Evolutionary conservation across 2,888 invertebrate genomes (phyloP).

Genomic region (Emesis furor): DNA sequence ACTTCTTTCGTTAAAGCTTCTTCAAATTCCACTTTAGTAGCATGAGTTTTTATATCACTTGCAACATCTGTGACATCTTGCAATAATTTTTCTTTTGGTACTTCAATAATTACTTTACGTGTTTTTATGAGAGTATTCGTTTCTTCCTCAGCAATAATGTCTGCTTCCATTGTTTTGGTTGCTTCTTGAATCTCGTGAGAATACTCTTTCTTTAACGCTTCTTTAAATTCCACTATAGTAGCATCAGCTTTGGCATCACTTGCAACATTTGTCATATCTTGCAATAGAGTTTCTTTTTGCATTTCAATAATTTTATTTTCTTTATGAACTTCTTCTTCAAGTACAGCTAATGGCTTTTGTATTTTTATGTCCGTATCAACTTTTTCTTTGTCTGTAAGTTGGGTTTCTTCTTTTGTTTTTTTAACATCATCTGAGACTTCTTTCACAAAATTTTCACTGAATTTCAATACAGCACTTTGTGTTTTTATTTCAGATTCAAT

Average conservation of each 20-base stretch:
- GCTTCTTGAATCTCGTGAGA: neutral
- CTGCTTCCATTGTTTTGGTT: neutral
- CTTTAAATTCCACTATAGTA: no score
- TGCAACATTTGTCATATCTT: neutral
- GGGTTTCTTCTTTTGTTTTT: neutral
- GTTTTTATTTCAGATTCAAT: neutral
- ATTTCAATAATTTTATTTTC: neutral
- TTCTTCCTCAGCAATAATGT: no score
- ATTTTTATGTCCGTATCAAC: neutral
- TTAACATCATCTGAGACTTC: neutral
- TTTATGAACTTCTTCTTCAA: constrained; percentile 35
- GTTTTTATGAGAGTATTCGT: neutral
- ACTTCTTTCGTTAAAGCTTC: no score
- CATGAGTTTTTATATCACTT: no score
- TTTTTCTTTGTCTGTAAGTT: neutral
- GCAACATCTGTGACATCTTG: no score
- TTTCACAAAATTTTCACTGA: neutral
- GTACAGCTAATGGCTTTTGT: neutral
- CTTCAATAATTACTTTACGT: no score
- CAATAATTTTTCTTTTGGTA: neutral
- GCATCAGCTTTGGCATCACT: neutral
- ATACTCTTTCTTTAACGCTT: no score
- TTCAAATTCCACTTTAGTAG: no score
- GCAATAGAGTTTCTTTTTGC: neutral
- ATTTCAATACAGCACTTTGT: neutral